Conservation (phyloP, 2,113 vertebrate genomes). For the Mixornis gularis region DNA sequence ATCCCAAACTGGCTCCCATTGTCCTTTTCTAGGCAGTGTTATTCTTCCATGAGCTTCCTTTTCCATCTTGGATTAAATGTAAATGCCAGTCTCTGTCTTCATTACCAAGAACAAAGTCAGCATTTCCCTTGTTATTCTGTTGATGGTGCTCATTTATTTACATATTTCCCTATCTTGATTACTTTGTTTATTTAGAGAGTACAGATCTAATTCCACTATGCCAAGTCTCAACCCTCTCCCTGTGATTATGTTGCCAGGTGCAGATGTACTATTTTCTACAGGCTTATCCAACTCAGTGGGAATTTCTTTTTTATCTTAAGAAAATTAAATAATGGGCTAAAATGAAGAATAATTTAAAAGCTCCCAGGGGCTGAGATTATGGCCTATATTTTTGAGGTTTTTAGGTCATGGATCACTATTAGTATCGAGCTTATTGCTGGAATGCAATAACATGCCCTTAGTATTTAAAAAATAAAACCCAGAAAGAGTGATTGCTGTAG, state of each 20-base stretch:
- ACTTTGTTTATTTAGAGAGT: not conserved
- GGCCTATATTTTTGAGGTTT: not conserved
- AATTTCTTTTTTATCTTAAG: not conserved
- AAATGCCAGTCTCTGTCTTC: not conserved
- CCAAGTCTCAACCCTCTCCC: not conserved
- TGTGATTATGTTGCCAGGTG: not conserved
- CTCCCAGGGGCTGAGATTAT: not conserved
- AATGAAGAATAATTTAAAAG: not conserved
- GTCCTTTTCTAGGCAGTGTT: not conserved
- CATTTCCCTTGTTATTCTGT: not conserved
- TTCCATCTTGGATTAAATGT: not conserved
- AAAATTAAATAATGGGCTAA: not conserved
- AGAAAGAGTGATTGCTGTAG: not conserved
- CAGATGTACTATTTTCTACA: not conserved
- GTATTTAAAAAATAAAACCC: not conserved
- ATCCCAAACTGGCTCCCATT: not conserved
- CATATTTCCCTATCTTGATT: slow-evolving; percentile 16
- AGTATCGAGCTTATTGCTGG: not conserved
- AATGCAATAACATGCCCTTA: not conserved
- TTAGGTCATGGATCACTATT: not conserved
- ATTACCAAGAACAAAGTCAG: not conserved
- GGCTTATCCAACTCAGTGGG: not conserved
- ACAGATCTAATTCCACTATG: not conserved
- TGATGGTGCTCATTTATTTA: slow-evolving; percentile 8
- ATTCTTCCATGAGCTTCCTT: not conserved